Conservation (phyloP, 2,113 vertebrate genomes). For the Trinectes maculatus region DNA sequence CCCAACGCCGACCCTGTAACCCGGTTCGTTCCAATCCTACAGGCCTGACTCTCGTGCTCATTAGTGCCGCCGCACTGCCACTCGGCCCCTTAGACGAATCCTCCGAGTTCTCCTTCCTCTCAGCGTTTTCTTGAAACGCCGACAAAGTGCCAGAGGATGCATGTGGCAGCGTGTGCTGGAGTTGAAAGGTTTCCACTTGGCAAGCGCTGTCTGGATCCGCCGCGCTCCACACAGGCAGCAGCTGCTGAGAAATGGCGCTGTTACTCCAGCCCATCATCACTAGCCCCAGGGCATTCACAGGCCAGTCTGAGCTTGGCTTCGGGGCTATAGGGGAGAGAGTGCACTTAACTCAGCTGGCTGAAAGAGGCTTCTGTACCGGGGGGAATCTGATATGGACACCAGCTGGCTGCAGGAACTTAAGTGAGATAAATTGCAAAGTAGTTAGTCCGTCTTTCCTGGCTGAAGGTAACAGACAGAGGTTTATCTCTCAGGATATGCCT, state of each 20-base stretch:
- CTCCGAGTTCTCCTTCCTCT: slow-evolving; percentile 42
- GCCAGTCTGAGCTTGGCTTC: slow-evolving; percentile 69
- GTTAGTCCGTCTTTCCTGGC: slow-evolving; percentile 59
- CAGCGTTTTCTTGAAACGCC: slow-evolving; percentile 47
- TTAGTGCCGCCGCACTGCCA: slow-evolving; percentile 40
- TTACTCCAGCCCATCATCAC: slow-evolving; percentile 70
- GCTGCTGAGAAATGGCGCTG: slow-evolving; percentile 70
- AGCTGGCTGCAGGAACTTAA: slow-evolving; percentile 72
- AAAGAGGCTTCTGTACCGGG: slow-evolving; percentile 58
- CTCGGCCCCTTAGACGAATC: slow-evolving; percentile 35
- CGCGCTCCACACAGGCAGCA: slow-evolving; percentile 57
- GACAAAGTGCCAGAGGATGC: slow-evolving; percentile 51
- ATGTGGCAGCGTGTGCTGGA: slow-evolving; percentile 47
- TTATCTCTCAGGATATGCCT: slow-evolving; percentile 60
- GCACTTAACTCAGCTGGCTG: slow-evolving; percentile 76
- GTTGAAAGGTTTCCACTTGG: slow-evolving; percentile 69
- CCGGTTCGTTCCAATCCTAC: slow-evolving; percentile 66
- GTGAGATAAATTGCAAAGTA: slow-evolving; percentile 78
- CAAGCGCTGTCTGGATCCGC: slow-evolving; percentile 49
- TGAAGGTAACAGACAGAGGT: slow-evolving; percentile 66
- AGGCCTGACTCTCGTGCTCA: slow-evolving; percentile 54
- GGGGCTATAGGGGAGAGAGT: slow-evolving; percentile 66
- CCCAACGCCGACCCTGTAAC: slow-evolving; percentile 24
- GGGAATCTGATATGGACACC: slow-evolving; percentile 71
- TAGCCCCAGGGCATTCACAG: slow-evolving; percentile 71